Evolutionary conservation across 2,113 vertebrate genomes (phyloP).

Genomic region (Prietella phreatophila): DNA sequence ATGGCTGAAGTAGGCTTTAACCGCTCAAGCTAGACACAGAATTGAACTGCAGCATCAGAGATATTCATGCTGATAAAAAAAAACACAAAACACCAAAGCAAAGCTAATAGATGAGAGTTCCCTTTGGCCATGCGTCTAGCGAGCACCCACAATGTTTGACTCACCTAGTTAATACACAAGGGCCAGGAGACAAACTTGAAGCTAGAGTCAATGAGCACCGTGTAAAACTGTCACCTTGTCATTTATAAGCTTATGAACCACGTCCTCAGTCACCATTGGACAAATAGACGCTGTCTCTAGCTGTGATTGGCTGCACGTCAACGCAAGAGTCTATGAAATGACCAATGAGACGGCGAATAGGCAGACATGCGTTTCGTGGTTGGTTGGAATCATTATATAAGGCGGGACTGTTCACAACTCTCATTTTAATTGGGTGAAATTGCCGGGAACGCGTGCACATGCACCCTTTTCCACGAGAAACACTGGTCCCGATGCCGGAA

Average conservation of each 20-base stretch:
- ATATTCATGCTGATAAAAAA: not conserved
- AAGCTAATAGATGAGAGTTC: not conserved
- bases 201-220: constrained; percentile 60
- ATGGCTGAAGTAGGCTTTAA: constrained; percentile 45
- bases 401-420: constrained; percentile 38
- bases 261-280: constrained; percentile 72
- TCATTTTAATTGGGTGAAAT: constrained; percentile 59
- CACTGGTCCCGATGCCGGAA: constrained; percentile 55
- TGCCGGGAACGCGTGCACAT: constrained; percentile 45
- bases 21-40: not conserved
- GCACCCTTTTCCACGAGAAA: constrained; percentile 58
- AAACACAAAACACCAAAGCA: not conserved
- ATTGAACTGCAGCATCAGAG: not conserved
- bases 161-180: constrained; percentile 64
- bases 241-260: constrained; percentile 67
- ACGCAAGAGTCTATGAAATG: not conserved
- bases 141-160: not conserved
- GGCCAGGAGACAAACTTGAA: constrained; percentile 52
- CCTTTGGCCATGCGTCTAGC: not conserved
- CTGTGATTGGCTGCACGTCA: constrained; percentile 34
- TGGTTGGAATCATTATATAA: constrained; percentile 29
- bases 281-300: not conserved
- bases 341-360: constrained; percentile 25
- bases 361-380: constrained; percentile 18
- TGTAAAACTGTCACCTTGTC: constrained; percentile 67